Evolutionary conservation across 2,888 invertebrate species (phyloP), one percentile per base, ranked within the genome.

Genomic region (Drosophila robusta): DNA sequence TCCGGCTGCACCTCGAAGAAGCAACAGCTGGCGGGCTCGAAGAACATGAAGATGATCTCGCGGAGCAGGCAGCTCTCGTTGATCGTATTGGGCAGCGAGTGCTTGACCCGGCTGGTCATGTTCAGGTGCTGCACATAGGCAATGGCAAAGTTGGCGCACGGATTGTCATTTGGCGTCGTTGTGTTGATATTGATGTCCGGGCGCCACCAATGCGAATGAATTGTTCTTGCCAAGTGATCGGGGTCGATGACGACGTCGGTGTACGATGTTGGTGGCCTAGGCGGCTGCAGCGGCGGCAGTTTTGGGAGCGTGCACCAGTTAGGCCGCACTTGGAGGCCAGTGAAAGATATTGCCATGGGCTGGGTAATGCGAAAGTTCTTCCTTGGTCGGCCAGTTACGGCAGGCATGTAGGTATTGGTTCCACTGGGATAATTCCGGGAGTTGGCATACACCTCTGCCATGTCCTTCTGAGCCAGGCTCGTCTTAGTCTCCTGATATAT

Each of bases 121-220:
- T 81, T 82, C n/a, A 89, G 41, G 56, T 84, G 83, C 65, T 77
- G 78, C 41, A 80, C 90, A 91, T 93, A 93, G 55, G 91, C 78
- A 41, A 92, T 79, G 57, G 93, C 92, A 49, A 93, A 92, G 73
- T 93, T 91, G 0, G 93, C 91, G 42, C 90, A 76, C 0, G 90
- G 80, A 71, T 91, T 90, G 54, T 72, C 69, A 62, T 92, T 92
- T 0, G 82, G 49, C 1, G 92, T 89, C 55, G 83, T 71, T 29
- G 88, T 86, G 29, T 90, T 87, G 24, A 83, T 70, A 50, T 84
- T 76, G 26, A 90, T 82, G n/a, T 91, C 70, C 0, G 52, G 58
- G 49, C 89, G 84, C 87, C 93, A 93, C 93, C 93, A 93, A 22
- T 90, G 85, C 36, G 92, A 89, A 70, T 93, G 93, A 12, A 93